A percentile compares a stretch with the other conserved stretches of the same genome.
These are phyloP conservation scores for Orcinus orca DNA, from an alignment of 2,113 vertebrate species.

Conservation along the genomic window DNA sequence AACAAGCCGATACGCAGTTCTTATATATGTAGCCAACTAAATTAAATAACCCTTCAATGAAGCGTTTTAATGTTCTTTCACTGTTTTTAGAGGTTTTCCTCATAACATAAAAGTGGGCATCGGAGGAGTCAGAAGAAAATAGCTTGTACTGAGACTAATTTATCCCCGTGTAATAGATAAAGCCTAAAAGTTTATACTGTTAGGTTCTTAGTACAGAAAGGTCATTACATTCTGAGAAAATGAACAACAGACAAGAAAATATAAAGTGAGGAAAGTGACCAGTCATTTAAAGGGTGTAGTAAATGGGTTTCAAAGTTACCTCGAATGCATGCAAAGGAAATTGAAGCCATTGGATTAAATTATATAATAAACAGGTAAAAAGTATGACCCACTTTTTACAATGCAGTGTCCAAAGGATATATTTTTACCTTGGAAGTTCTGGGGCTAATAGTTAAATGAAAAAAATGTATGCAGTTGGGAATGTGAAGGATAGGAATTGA, in stretches of 20 bases:
- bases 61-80: neutral
- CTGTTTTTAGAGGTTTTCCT: neutral
- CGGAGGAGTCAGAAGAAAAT: neutral
- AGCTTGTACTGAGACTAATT: neutral
- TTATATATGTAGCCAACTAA: neutral
- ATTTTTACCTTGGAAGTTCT: neutral
- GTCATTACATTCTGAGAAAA: neutral
- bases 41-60: neutral
- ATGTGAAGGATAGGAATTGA: neutral
- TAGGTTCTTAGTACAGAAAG: neutral
- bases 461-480: neutral
- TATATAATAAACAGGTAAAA: neutral
- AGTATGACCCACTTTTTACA: neutral
- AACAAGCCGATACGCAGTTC: neutral
- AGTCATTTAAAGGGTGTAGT: neutral
- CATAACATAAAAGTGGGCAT: neutral
- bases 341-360: neutral
- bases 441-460: neutral
- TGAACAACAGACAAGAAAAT: neutral
- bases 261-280: neutral
- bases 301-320: neutral
- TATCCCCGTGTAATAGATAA: neutral
- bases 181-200: neutral
- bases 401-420: neutral
- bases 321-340: neutral